Conservation (phyloP, 2,888 invertebrate genomes). For the Acrobasis consociella region DNA sequence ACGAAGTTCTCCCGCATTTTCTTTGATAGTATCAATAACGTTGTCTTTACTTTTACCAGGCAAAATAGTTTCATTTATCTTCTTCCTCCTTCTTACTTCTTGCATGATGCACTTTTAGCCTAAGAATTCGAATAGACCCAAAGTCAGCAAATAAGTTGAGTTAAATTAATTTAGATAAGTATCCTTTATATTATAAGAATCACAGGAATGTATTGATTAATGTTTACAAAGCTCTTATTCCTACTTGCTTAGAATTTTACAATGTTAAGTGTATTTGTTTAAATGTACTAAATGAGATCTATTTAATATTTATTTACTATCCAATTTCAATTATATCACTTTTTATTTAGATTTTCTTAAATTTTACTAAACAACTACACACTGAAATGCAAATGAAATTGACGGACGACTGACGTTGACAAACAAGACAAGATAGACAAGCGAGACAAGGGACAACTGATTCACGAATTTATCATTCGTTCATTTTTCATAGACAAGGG, state of each 20-base stretch:
- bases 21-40: slow-evolving; percentile 29
- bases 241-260: too few relatives aligned
- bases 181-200: not conserved
- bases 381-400: not conserved
- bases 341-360: not conserved
- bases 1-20: slow-evolving; percentile 36
- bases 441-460: too few relatives aligned
- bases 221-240: too few relatives aligned
- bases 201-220: too few relatives aligned
- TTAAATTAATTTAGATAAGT: not conserved
- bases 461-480: not conserved
- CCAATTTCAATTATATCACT: not conserved
- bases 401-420: too few relatives aligned
- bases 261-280: not conserved
- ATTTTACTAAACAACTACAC: not conserved
- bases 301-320: too few relatives aligned
- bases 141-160: not conserved
- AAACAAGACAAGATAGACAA: not conserved
- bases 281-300: not conserved
- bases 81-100: slow-evolving; percentile 21
- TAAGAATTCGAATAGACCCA: not conserved
- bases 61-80: slow-evolving; percentile 6
- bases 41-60: slow-evolving; percentile 33
- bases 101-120: slow-evolving; percentile 8
- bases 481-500: not conserved